phyloP scores from a whole-genome alignment of 2,113 vertebrate genomes.

The Ondatra zibethicus region DNA sequence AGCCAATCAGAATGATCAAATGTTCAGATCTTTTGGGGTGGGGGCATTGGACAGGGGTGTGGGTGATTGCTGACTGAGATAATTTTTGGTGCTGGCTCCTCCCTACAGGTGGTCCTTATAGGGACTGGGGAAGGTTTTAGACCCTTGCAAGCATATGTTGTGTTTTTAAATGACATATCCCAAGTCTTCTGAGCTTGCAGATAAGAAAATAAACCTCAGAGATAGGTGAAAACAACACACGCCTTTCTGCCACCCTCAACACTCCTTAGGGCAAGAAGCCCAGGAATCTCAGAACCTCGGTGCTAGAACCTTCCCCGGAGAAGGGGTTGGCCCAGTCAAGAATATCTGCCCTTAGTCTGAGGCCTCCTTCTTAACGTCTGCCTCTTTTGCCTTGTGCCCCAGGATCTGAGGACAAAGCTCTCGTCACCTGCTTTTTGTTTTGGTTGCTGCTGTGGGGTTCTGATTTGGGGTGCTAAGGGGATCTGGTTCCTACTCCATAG shows the following conservation, averaged over 20 bases:
- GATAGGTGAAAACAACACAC: background rate
- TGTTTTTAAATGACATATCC: background rate
- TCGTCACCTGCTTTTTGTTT: background rate
- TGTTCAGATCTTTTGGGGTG: background rate
- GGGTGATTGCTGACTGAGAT: background rate
- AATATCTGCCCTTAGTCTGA: background rate
- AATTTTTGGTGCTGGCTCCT: background rate
- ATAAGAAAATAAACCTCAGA: background rate
- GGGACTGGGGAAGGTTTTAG: background rate
- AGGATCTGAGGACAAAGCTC: background rate
- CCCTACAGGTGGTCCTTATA: background rate
- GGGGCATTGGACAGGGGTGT: background rate
- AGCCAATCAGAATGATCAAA: background rate
- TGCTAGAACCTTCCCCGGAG: background rate
- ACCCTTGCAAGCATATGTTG: background rate
- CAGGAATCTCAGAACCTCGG: background rate
- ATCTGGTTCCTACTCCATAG: background rate
- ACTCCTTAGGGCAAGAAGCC: background rate
- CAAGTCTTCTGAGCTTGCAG: background rate
- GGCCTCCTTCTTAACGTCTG: background rate
- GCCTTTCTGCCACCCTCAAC: rapidly evolving
- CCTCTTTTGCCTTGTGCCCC: background rate
- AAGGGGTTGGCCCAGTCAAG: background rate
- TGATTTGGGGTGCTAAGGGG: background rate
- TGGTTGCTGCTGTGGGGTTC: background rate